Evolutionary conservation across 2,113 vertebrate genomes (phyloP).

Genomic region (Rhea americana): DNA sequence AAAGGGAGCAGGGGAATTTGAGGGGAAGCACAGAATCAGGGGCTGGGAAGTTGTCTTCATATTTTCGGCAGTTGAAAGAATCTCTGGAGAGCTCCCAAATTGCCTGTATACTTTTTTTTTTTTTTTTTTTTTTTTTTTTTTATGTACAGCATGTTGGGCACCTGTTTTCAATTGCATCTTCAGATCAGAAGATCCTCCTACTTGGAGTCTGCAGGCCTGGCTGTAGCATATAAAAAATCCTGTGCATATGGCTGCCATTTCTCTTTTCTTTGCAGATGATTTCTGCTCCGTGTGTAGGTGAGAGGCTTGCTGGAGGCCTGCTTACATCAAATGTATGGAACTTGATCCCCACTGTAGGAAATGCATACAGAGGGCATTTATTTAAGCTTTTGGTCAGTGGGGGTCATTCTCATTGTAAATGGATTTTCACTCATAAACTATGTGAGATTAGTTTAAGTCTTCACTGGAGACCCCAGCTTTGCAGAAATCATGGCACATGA

Average conservation of each 20-base stretch:
- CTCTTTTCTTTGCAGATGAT: conserved; percentile 71
- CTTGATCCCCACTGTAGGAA: conserved; percentile 72
- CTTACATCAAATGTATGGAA: conserved; percentile 79
- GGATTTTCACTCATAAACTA: conserved; percentile 79
- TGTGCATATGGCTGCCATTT: conserved; percentile 74
- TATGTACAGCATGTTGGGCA: conserved; percentile 57
- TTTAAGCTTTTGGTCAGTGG: conserved; percentile 70
- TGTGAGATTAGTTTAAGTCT: conserved; percentile 73
- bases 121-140: not conserved
- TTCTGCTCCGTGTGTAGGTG: conserved; percentile 71
- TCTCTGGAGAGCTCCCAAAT: conserved; percentile 69
- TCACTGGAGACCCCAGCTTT: conserved; percentile 61
- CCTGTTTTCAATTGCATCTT: conserved; percentile 81
- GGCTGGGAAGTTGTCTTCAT: conserved; percentile 64
- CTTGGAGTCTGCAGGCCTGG: conserved; percentile 41
- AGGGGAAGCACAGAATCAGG: not conserved
- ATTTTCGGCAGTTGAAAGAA: conserved; percentile 74
- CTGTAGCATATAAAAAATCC: conserved; percentile 53
- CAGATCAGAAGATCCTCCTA: conserved; percentile 73
- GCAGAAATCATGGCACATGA: conserved; percentile 66
- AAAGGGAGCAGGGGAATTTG: conserved; percentile 8
- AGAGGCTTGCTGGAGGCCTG: conserved; percentile 64
- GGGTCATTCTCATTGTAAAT: conserved; percentile 75
- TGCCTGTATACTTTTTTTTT: conserved; percentile 72
- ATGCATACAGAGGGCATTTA: conserved; percentile 53